Percentiles rank a stretch among this genome's conserved stretches.
These are phyloP conservation scores for Melanotaenia nigrans DNA, from an alignment of 2,797 vertebrate species.

Conservation along the genomic window DNA sequence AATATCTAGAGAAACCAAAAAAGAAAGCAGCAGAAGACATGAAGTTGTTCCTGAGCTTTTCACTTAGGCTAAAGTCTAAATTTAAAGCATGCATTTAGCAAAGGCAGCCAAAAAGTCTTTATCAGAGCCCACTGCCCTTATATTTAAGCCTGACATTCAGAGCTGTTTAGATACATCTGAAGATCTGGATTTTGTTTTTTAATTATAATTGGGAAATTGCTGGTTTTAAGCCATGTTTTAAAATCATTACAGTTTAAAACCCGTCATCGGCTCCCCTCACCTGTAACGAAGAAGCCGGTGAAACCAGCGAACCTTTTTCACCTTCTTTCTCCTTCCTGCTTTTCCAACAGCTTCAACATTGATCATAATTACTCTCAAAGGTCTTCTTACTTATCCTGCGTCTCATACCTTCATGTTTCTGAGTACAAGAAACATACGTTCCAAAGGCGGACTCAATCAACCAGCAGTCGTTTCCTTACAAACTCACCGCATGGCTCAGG, in stretches of 20 bases:
- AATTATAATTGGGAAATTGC: neutral
- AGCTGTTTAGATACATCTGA: neutral
- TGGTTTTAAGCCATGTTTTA: neutral
- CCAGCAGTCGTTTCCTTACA: conserved; percentile 11
- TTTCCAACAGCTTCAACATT: conserved; percentile 36
- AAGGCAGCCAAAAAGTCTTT: neutral
- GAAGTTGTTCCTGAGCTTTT: too few species aligned
- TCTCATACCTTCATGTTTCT: neutral
- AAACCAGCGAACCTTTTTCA: conserved; percentile 64
- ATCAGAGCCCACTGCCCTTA: neutral
- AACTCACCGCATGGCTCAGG: conserved; percentile 44
- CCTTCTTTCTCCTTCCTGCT: conserved; percentile 45
- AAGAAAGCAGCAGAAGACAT: too few species aligned
- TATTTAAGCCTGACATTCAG: neutral
- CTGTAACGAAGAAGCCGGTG: conserved; percentile 70
- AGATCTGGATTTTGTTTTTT: neutral
- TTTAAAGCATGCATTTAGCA: neutral
- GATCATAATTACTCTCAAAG: conserved; percentile 43
- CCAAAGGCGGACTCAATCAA: neutral
- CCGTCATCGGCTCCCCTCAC: conserved; percentile 53
- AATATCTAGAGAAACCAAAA: too few species aligned
- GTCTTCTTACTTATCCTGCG: conserved; percentile 4
- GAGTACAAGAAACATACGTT: neutral
- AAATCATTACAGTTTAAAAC: conserved; percentile 6
- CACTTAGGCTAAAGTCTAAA: neutral